phyloP scores from a whole-genome alignment of 2,113 vertebrate genomes.

The Poecilia latipinna region DNA sequence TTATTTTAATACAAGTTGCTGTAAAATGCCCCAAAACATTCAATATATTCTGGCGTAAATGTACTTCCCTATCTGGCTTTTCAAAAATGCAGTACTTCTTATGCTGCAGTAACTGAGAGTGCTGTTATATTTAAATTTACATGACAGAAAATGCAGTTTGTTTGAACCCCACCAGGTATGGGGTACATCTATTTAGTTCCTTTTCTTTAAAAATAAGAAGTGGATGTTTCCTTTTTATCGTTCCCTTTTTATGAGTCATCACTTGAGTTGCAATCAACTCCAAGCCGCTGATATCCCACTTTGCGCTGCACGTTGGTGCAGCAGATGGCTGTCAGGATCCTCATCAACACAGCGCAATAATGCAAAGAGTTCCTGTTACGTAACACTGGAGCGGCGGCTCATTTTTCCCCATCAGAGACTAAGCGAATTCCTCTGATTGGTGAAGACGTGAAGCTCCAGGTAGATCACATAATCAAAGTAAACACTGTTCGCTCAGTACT shows the following conservation, averaged over 20 bases:
- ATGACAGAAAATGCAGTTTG: not conserved
- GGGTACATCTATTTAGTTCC: not conserved
- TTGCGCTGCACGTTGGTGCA: constrained; percentile 11
- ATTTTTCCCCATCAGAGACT: constrained; percentile 16
- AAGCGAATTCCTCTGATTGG: constrained; percentile 37
- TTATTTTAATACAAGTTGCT: no score
- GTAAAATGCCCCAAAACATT: no score
- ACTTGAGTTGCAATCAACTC: constrained; percentile 21
- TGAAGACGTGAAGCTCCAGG: constrained; percentile 26
- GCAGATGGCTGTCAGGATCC: constrained; percentile 33
- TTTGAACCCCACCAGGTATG: not conserved
- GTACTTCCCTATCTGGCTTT: no score
- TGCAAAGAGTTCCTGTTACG: constrained; percentile 33
- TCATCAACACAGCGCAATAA: constrained; percentile 52
- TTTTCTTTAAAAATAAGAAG: not conserved
- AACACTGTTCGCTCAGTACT: constrained; percentile 6
- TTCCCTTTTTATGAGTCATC: not conserved
- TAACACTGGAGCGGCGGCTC: constrained; percentile 35
- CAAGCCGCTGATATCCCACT: not conserved
- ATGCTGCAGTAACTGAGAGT: not conserved
- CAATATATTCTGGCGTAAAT: no score
- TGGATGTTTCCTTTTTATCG: constrained; percentile 1
- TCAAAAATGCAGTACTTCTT: no score
- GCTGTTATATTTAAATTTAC: not conserved
- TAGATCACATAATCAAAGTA: constrained; percentile 3